phyloP scores from a whole-genome alignment of 2,888 invertebrate species.

The Yponomeuta cagnagella region DNA sequence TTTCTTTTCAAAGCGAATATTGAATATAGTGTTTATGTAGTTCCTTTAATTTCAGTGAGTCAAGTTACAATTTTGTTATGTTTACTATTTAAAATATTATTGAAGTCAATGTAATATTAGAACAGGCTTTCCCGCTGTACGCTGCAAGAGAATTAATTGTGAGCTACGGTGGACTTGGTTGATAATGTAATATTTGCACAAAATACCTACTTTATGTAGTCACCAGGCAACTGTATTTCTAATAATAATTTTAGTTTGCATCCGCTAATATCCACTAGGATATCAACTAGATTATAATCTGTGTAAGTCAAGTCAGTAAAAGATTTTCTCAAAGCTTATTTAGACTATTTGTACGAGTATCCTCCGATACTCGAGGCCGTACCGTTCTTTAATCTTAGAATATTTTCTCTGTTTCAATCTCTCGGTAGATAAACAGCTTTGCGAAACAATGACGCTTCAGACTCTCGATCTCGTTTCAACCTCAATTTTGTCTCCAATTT shows the following conservation, averaged over 20 bases:
- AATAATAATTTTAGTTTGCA: neutral
- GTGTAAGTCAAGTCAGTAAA: neutral
- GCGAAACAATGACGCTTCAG: conserved; percentile 14
- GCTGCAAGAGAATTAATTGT: neutral
- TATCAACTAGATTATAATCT: conserved; percentile 9
- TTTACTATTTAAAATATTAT: neutral
- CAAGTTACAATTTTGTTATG: neutral
- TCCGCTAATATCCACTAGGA: neutral
- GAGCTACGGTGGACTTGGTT: neutral
- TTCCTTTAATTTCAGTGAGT: conserved; percentile 3
- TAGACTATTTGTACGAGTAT: neutral
- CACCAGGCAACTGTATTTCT: neutral
- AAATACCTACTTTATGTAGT: neutral
- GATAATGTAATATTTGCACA: conserved; percentile 3
- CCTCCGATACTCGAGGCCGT: neutral
- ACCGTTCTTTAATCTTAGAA: conserved; percentile 7
- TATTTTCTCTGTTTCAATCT: conserved; percentile 5
- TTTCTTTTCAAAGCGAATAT: neutral
- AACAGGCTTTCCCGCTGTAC: neutral
- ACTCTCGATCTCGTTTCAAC: conserved; percentile 13
- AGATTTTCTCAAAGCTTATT: neutral
- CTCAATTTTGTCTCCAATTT: conserved; percentile 12
- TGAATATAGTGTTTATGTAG: neutral
- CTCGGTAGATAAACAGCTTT: conserved; percentile 12
- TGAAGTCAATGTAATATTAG: neutral